Evolutionary conservation across 2,888 invertebrate genomes (phyloP).

Genomic region (Odontothrips loti): DNA sequence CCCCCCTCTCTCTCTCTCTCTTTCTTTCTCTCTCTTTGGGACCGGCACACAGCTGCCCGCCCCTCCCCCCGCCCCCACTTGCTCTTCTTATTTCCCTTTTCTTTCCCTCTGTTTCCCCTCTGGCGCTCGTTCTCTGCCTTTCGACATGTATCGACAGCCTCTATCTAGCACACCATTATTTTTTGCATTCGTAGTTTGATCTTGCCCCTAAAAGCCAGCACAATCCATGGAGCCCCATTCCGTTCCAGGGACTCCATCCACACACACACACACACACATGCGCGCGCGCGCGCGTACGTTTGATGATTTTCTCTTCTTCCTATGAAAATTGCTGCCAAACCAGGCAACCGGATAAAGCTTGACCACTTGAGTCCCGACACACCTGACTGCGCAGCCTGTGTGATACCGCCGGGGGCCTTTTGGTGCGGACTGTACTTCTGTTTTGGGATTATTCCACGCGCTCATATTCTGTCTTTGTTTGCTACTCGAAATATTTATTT

Average conservation of each 20-base stretch:
- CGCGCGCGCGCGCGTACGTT: constrained; percentile 39
- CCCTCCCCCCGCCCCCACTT: constrained; percentile 1
- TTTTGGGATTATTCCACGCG: no score
- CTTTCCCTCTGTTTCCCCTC: constrained; percentile 30
- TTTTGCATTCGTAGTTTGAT: constrained; percentile 29
- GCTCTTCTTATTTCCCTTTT: constrained; percentile 9
- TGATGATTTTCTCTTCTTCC: no score
- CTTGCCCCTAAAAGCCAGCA: no score
- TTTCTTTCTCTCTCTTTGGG: constrained; percentile 29
- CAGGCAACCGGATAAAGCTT: no score
- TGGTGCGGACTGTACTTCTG: no score
- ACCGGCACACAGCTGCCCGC: constrained; percentile 33
- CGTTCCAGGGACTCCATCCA: neutral
- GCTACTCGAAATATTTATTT: no score
- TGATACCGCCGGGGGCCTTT: no score
- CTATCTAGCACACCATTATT: constrained; percentile 30
- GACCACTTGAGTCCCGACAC: no score
- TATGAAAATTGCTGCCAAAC: no score
- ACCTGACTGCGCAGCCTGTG: no score
- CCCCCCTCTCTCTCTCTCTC: constrained; percentile 31
- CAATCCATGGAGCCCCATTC: neutral
- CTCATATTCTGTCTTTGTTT: no score
- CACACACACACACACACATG: no score
- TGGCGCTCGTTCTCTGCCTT: constrained; percentile 33
- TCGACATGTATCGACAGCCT: constrained; percentile 23